These are phyloP conservation scores for Leptocoma aspasia DNA, from an alignment of 2,113 vertebrate genomes.

Conservation along the genomic window DNA sequence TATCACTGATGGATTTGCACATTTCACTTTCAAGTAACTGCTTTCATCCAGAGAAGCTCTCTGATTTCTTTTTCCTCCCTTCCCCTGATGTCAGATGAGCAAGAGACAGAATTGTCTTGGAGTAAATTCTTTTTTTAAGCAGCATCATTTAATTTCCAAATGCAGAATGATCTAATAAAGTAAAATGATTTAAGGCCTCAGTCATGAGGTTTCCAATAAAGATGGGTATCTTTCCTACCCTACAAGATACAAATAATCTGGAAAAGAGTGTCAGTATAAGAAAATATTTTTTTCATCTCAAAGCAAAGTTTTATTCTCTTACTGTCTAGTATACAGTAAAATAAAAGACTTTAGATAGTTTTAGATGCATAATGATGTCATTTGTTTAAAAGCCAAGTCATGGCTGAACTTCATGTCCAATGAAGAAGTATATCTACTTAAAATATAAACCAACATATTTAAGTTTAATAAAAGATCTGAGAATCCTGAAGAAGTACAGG, in stretches of 20 bases:
- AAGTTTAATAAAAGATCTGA: neutral
- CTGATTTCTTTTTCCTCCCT: neutral
- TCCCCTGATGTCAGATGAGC: neutral
- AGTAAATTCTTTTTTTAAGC: neutral
- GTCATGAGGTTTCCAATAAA: neutral
- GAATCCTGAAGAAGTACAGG: neutral
- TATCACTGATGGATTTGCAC: slow-evolving; percentile 28
- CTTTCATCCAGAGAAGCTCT: slow-evolving; percentile 33
- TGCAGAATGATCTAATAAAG: neutral
- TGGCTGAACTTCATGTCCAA: neutral
- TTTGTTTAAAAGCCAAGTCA: neutral
- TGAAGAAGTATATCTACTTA: neutral
- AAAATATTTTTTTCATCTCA: neutral
- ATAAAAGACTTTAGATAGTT: neutral
- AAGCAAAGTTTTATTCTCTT: neutral
- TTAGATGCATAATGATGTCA: neutral
- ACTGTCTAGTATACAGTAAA: neutral
- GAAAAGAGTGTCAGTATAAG: neutral
- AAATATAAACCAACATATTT: neutral
- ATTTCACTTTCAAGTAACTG: slow-evolving; percentile 52
- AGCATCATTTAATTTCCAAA: slow-evolving; percentile 24
- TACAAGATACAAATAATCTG: neutral
- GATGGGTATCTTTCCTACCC: neutral
- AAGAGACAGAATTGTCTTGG: neutral
- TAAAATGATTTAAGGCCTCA: slow-evolving; percentile 4